These are phyloP conservation scores for Scaptomyza flava DNA, from an alignment of 2,888 invertebrate genomes.

Conservation along the genomic window DNA sequence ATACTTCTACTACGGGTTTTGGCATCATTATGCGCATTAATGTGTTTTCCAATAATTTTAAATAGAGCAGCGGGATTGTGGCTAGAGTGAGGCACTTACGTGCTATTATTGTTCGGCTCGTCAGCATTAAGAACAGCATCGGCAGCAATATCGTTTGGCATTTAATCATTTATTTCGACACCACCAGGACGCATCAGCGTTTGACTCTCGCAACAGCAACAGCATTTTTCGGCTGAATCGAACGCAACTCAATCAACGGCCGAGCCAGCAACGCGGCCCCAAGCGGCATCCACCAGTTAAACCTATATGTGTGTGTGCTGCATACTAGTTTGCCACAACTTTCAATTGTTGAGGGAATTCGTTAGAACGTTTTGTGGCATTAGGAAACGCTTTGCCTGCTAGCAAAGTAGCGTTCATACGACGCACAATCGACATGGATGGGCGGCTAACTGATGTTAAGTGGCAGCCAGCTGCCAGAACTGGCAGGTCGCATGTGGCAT, in stretches of 20 bases:
- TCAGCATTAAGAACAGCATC: constrained; percentile 3
- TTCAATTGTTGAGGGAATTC: constrained; percentile 74
- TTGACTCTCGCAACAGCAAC: constrained; percentile 20
- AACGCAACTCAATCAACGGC: constrained; percentile 59
- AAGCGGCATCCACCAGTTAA: constrained; percentile 29
- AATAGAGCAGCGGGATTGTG: constrained; percentile 17
- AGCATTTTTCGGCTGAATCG: constrained; percentile 27
- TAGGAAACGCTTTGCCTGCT: constrained; percentile 34
- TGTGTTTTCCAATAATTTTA: constrained; percentile 72
- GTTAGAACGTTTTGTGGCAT: constrained; percentile 65
- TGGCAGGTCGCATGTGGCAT: not conserved
- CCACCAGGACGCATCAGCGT: constrained; percentile 30
- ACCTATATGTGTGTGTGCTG: constrained; percentile 11
- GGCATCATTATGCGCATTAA: constrained; percentile 57
- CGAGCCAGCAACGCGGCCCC: constrained; percentile 37
- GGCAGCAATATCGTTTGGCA: constrained; percentile 17
- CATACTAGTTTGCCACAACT: constrained; percentile 50
- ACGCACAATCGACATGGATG: constrained; percentile 32
- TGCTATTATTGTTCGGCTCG: constrained; percentile 63
- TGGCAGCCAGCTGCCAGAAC: not conserved
- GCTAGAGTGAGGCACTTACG: constrained; percentile 43
- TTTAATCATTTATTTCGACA: constrained; percentile 65
- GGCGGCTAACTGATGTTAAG: not conserved
- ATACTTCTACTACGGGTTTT: constrained; percentile 40
- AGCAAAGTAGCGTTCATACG: constrained; percentile 29